Percentiles rank a stretch among this genome's conserved stretches.
phyloP scores from a whole-genome alignment of 2,113 vertebrate species.

The Phoxinus phoxinus region DNA sequence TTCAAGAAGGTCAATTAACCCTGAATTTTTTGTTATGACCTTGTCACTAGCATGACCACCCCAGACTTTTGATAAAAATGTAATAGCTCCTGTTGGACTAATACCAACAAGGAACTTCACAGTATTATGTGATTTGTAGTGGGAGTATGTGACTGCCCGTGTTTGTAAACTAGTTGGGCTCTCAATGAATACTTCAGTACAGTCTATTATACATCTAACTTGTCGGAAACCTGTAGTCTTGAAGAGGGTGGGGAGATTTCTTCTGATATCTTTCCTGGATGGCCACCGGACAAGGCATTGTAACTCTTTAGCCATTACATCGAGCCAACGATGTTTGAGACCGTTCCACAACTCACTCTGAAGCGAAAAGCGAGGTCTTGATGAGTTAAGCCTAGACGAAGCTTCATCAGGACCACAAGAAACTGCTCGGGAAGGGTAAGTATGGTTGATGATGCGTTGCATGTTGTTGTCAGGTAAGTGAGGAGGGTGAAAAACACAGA shows the following conservation, averaged over 20 bases:
- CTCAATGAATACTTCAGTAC: too few species aligned
- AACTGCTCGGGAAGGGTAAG: conserved; percentile 5
- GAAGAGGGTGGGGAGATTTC: too few species aligned
- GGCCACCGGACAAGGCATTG: neutral
- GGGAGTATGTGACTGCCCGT: too few species aligned
- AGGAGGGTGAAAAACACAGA: neutral
- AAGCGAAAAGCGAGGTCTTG: conserved; percentile 16
- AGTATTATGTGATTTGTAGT: neutral
- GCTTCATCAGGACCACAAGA: conserved; percentile 25
- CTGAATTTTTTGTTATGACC: conserved; percentile 35
- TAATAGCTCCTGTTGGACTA: conserved; percentile 22
- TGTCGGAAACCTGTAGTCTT: neutral
- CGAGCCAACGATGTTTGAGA: conserved; percentile 9
- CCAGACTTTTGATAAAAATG: conserved; percentile 35
- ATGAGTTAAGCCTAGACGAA: conserved; percentile 13
- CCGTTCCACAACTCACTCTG: neutral
- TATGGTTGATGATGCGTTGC: neutral
- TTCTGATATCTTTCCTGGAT: neutral
- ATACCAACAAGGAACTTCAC: conserved; percentile 27
- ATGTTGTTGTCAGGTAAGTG: neutral
- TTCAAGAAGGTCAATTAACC: conserved; percentile 17
- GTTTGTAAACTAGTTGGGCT: too few species aligned
- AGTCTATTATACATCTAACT: conserved; percentile 32
- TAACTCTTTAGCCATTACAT: neutral
- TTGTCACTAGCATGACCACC: conserved; percentile 39